Evolutionary conservation across 2,797 vertebrate species (phyloP).

Genomic region (Oreonectes daqikongensis): DNA sequence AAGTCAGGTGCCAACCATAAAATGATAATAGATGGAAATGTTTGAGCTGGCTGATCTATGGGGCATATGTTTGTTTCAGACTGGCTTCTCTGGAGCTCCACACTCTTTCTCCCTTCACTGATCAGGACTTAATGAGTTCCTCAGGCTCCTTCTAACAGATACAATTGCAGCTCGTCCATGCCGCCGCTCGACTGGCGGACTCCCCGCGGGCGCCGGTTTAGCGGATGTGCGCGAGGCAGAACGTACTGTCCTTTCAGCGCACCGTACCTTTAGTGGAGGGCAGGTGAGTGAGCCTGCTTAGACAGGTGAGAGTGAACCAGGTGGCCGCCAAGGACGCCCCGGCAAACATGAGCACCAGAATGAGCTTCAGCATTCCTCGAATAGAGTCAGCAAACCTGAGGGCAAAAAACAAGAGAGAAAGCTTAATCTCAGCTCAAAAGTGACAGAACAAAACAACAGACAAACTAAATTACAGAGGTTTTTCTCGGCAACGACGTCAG

Average conservation of each 20-base stretch:
- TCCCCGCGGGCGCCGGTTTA: not conserved
- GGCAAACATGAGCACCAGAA: constrained; percentile 92
- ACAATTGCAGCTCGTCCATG: constrained; percentile 29
- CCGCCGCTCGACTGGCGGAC: not conserved
- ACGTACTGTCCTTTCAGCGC: constrained; percentile 31
- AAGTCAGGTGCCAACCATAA: constrained; percentile 56
- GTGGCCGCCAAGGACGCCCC: constrained; percentile 92
- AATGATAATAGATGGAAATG: constrained; percentile 72
- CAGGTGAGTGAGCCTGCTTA: constrained; percentile 90
- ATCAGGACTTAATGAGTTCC: constrained; percentile 59
- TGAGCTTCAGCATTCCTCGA: constrained; percentile 95
- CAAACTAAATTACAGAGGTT: constrained; percentile 26
- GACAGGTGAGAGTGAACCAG: constrained; percentile 96
- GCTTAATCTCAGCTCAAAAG: constrained; percentile 35
- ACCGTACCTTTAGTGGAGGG: constrained; percentile 90
- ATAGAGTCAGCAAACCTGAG: constrained; percentile 96
- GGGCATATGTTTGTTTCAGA: constrained; percentile 61
- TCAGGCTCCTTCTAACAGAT: constrained; percentile 38
- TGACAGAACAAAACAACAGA: constrained; percentile 30
- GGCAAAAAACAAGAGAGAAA: not conserved
- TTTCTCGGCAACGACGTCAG: constrained; percentile 26
- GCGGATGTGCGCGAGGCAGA: constrained; percentile 9
- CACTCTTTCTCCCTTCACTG: constrained; percentile 50
- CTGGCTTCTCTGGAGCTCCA: constrained; percentile 36
- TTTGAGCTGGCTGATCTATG: constrained; percentile 61